A percentile compares a stretch with the other conserved stretches of the same genome.
Conservation (phyloP, 2,113 vertebrate species). For the Mormoops blainvillei region DNA sequence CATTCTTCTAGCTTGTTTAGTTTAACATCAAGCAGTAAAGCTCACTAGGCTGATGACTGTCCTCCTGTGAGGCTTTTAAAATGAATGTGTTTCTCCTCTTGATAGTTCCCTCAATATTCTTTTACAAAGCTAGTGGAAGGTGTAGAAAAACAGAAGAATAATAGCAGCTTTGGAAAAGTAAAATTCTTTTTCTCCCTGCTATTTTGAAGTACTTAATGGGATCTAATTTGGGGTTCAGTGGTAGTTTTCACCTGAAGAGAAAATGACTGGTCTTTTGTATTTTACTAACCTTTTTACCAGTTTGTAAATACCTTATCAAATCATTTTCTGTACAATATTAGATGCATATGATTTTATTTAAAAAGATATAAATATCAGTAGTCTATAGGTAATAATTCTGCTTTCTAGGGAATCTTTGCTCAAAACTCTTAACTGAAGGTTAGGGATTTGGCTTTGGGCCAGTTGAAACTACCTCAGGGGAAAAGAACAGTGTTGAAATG, state of each 20-base stretch:
- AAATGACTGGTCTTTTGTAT: background rate
- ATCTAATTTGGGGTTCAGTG: background rate
- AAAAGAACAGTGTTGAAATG: background rate
- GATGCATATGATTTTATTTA: background rate
- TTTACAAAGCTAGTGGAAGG: background rate
- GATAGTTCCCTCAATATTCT: background rate
- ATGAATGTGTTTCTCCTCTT: background rate
- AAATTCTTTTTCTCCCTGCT: background rate
- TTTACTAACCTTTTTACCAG: background rate
- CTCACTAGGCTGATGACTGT: background rate
- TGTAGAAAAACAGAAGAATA: background rate
- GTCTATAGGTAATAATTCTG: background rate
- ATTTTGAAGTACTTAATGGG: background rate
- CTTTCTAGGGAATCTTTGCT: background rate
- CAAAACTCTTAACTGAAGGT: background rate
- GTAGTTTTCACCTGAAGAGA: background rate
- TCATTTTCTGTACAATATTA: background rate
- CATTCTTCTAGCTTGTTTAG: background rate
- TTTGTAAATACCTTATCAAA: background rate
- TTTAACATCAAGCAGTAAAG: background rate
- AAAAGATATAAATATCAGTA: conserved; percentile 13
- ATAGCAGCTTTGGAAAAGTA: background rate
- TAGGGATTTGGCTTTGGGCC: background rate
- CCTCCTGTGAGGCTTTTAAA: background rate
- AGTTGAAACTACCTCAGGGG: background rate